Evolutionary conservation across 1,140 invertebrate genomes (phyloP).

Genomic region (Dufourea novaeangliae): DNA sequence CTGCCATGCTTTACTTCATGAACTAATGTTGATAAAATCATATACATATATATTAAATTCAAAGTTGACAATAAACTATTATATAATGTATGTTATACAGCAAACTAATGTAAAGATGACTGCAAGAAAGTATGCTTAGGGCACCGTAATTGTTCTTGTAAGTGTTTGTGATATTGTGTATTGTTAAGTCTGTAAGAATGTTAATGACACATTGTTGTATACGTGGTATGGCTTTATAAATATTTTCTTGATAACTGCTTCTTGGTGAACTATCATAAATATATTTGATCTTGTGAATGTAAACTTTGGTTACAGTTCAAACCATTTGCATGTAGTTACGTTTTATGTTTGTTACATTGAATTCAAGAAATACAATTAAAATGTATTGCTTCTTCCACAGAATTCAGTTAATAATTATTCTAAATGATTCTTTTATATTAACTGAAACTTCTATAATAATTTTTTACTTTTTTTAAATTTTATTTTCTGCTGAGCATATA

Average conservation of each 20-base stretch:
- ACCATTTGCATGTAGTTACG: conserved; percentile 14
- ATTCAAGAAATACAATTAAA: conserved; percentile 2
- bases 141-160: conserved; percentile 78
- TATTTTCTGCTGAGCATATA: conserved; percentile 17
- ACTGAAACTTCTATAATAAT: background rate
- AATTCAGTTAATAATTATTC: background rate
- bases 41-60: conserved; percentile 11
- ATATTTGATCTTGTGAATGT: conserved; percentile 11
- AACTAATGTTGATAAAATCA: conserved; percentile 7
- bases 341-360: conserved; percentile 5
- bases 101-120: conserved; percentile 79
- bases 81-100: conserved; percentile 75
- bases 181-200: conserved; percentile 52
- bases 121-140: conserved; percentile 76
- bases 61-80: conserved; percentile 49
- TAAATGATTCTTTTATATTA: conserved; percentile 1
- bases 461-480: background rate
- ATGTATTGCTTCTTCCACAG: background rate
- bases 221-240: conserved; percentile 22
- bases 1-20: conserved; percentile 1
- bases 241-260: conserved; percentile 11
- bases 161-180: conserved; percentile 74
- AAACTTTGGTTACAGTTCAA: conserved; percentile 4
- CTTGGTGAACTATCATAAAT: conserved; percentile 4
- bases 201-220: conserved; percentile 32